phyloP scores from a whole-genome alignment of 2,888 invertebrate genomes.

The Hesperia comma region DNA sequence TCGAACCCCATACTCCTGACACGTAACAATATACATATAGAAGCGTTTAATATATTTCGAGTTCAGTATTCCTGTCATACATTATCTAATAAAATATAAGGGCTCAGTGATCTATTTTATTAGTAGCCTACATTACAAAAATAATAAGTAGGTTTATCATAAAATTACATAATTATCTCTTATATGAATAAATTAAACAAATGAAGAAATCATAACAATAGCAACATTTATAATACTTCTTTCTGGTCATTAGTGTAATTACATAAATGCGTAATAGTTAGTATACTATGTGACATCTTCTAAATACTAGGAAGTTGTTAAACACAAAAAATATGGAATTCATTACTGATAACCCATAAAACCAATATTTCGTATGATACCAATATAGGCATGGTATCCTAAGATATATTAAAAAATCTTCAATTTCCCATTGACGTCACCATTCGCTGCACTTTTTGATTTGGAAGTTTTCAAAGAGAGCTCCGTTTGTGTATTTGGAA shows the following conservation, averaged over 20 bases:
- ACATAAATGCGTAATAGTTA: constrained; percentile 22
- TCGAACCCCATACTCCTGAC: too few species aligned
- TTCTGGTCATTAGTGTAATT: constrained; percentile 10
- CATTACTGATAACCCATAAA: too few species aligned
- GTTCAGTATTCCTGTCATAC: too few species aligned
- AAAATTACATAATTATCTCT: too few species aligned
- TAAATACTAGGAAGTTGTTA: constrained; percentile 8
- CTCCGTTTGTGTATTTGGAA: constrained; percentile 46
- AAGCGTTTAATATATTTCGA: too few species aligned
- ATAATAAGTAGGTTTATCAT: too few species aligned
- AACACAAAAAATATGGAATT: not conserved
- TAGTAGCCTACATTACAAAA: too few species aligned
- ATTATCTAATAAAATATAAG: too few species aligned
- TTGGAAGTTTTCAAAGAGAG: constrained; percentile 53
- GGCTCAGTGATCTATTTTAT: too few species aligned
- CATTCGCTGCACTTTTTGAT: constrained; percentile 48
- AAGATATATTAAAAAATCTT: constrained; percentile 54
- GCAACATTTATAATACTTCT: constrained; percentile 23
- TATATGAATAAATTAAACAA: constrained; percentile 4
- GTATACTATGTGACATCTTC: not conserved
- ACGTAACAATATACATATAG: too few species aligned
- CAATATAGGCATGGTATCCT: not conserved
- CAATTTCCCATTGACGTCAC: constrained; percentile 64
- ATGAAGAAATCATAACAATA: not conserved
- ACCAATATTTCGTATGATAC: too few species aligned